Evolutionary conservation across 1,140 invertebrate genomes (phyloP), one percentile per base, ranked within the genome.

Genomic region (Trichogramma pretiosum): DNA sequence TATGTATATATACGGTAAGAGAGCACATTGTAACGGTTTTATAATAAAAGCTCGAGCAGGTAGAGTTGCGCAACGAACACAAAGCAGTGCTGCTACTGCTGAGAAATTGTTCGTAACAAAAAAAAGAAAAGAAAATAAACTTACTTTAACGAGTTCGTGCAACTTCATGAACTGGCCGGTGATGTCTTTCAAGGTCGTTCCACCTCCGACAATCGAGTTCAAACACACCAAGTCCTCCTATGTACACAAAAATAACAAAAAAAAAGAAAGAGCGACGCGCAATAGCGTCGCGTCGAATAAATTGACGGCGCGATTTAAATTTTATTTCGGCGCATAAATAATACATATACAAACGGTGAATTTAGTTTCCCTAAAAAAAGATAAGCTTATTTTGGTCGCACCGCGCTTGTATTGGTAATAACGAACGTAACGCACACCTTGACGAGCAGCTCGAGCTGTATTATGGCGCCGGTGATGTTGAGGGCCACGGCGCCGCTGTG

Each of bases 361-460:
- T n/a, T n/a, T n/a, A n/a, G n/a, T n/a, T n/a, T n/a, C n/a, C n/a
- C n/a, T n/a, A 28, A 28, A 7, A 28, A 28, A 7, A 28, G 24
- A 5, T 28, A 28, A 11, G 11, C 5, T 28, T 28, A 28, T 28
- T 28, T 28, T 28, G 5, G 24, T 28, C 24, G 24, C 24, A 28
- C 24, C 24, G n/a, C n/a, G n/a, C n/a, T n/a, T n/a, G n/a, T n/a
- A n/a, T 28, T 28, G 24, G 11, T 28, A 28, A 28, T n/a, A n/a
- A 28, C 11, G 24, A 28, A 28, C 5, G 24, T 28, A 28, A 28
- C 5, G 22, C 46, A 56, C 65, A 77, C 75, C 56, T 65, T 76
- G 13, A 85, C 71, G 5, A 77, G 74, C 60, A 86, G 81, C 59
- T 85, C 83, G 13, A 81, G 65, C 45, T 82, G 77, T 24, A 85